These are phyloP conservation scores for Melanocharis versteri DNA, from an alignment of 2,113 vertebrate species.

Conservation along the genomic window DNA sequence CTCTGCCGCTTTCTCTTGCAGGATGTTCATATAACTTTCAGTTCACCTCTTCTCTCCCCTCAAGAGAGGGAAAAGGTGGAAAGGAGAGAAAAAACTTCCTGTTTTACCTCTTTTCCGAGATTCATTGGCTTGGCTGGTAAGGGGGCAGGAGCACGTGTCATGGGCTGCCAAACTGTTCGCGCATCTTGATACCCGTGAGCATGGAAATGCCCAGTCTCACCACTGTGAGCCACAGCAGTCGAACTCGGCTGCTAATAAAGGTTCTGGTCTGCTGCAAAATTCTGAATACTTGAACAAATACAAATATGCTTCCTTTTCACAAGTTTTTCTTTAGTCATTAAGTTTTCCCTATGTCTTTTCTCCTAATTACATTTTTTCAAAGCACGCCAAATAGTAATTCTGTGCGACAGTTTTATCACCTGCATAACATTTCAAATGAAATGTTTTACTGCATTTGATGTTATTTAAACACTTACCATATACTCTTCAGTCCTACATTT, in stretches of 20 bases:
- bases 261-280: neutral
- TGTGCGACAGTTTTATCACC: slow-evolving; percentile 70
- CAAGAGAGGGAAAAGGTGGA: neutral
- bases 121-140: neutral
- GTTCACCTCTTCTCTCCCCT: neutral
- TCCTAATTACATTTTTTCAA: slow-evolving; percentile 48
- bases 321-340: neutral
- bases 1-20: neutral
- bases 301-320: neutral
- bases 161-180: neutral
- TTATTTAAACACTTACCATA: slow-evolving; percentile 72
- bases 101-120: neutral
- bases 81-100: neutral
- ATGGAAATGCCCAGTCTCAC: neutral
- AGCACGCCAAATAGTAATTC: slow-evolving; percentile 35
- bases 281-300: neutral
- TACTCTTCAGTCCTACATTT: slow-evolving; percentile 61
- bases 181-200: accelerated
- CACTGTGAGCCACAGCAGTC: neutral
- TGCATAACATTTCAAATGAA: slow-evolving; percentile 70
- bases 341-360: neutral
- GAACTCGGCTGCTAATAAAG: neutral
- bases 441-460: slow-evolving; percentile 71
- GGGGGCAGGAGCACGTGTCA: neutral
- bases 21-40: neutral